A percentile compares a stretch with the other conserved stretches of the same genome.
These are phyloP conservation scores for Cygnus olor DNA, from an alignment of 2,797 vertebrate species.

Conservation along the genomic window DNA sequence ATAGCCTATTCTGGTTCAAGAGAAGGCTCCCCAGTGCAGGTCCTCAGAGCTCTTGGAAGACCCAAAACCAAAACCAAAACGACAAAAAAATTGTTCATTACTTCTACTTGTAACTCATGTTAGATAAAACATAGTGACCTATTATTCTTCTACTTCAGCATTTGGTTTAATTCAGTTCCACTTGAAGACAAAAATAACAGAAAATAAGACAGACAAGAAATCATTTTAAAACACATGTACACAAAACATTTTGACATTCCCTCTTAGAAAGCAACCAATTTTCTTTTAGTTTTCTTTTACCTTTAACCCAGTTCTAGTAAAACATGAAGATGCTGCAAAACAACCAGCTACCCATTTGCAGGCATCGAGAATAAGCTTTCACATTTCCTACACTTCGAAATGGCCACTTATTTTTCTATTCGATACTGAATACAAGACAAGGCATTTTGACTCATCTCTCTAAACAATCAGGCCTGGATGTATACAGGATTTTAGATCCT, in stretches of 20 bases:
- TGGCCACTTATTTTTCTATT: neutral
- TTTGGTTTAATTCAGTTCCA: neutral
- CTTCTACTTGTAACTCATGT: neutral
- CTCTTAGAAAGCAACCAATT: neutral
- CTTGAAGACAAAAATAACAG: neutral
- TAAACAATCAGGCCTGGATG: neutral
- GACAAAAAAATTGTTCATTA: neutral
- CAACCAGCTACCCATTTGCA: neutral
- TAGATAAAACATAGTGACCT: neutral
- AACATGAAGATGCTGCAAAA: neutral
- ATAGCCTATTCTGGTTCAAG: neutral
- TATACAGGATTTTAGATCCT: neutral
- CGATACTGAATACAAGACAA: neutral
- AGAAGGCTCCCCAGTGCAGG: neutral
- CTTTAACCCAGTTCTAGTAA: neutral
- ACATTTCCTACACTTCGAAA: neutral
- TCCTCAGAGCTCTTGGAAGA: neutral
- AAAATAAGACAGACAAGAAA: neutral
- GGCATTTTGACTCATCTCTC: neutral
- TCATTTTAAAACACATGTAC: neutral
- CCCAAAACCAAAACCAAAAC: neutral
- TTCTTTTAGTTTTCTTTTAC: neutral
- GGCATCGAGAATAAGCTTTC: neutral
- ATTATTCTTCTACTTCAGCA: neutral
- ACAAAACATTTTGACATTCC: neutral